phyloP scores from a whole-genome alignment of 2,113 vertebrate species.

The Cyanoramphus novaezelandiae region DNA sequence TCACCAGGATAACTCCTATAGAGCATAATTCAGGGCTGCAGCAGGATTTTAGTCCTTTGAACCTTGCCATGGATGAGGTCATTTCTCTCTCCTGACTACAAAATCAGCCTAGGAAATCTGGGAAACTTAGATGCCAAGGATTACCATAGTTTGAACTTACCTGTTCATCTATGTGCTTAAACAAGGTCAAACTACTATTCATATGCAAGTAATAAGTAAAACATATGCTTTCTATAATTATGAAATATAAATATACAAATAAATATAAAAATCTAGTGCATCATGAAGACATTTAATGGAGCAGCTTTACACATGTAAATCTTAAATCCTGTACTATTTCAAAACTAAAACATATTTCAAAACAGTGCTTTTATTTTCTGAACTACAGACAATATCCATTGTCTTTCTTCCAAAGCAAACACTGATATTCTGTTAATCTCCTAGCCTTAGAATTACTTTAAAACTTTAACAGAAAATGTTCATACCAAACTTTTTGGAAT shows the following conservation, averaged over 20 bases:
- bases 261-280: neutral
- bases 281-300: accelerated
- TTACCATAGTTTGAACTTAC: neutral
- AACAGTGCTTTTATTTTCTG: neutral
- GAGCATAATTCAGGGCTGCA: neutral
- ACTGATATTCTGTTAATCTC: neutral
- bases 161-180: neutral
- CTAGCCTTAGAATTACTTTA: neutral
- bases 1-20: neutral
- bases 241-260: neutral
- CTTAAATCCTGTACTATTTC: neutral
- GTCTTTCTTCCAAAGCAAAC: neutral
- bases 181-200: neutral
- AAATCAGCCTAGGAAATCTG: neutral
- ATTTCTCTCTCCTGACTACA: neutral
- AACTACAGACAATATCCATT: neutral
- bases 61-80: accelerated
- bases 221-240: neutral
- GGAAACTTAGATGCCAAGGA: neutral
- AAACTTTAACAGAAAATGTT: neutral
- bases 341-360: neutral
- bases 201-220: neutral
- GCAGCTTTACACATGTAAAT: neutral
- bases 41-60: neutral
- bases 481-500: neutral